phyloP scores from a whole-genome alignment of 1,140 invertebrate genomes.

The Zaprionus tsacasi region DNA sequence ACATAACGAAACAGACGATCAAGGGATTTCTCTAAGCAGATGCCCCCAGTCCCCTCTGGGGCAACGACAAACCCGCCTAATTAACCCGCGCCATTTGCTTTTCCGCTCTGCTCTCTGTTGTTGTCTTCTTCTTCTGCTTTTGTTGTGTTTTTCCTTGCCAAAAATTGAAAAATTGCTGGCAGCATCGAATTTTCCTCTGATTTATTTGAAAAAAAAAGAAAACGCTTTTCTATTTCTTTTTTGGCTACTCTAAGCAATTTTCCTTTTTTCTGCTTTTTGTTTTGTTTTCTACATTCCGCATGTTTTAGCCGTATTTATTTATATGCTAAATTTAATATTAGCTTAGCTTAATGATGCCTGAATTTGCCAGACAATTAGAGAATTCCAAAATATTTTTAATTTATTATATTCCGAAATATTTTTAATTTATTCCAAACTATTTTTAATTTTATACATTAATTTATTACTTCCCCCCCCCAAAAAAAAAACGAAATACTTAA shows the following conservation, averaged over 20 bases:
- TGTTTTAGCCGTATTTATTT: conserved; percentile 49
- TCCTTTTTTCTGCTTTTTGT: conserved; percentile 1
- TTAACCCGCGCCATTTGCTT: conserved; percentile 71
- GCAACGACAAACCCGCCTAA: conserved; percentile 49
- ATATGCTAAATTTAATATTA: conserved; percentile 46
- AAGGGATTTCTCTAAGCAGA: conserved; percentile 83
- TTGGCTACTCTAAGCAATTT: conserved; percentile 42
- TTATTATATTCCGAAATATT: conserved; percentile 46
- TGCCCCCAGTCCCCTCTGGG: not conserved
- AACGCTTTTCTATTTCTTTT: conserved; percentile 20
- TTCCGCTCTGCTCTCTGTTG: conserved; percentile 20
- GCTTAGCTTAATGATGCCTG: conserved; percentile 34
- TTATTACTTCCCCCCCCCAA: conserved; percentile 11
- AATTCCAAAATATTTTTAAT: conserved; percentile 58
- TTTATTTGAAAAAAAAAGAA: conserved; percentile 22
- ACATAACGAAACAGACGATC: conserved; percentile 85
- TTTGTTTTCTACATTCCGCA: conserved; percentile 45
- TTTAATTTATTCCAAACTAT: conserved; percentile 3
- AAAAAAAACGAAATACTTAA: not conserved
- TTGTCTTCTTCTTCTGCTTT: conserved; percentile 23
- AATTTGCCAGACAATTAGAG: conserved; percentile 53
- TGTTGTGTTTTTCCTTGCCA: conserved; percentile 60
- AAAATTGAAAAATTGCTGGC: conserved; percentile 65
- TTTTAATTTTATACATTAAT: conserved; percentile 19
- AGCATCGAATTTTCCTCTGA: conserved; percentile 40